Conservation (phyloP, 2,113 vertebrate genomes). For the Pomatostomus ruficeps region DNA sequence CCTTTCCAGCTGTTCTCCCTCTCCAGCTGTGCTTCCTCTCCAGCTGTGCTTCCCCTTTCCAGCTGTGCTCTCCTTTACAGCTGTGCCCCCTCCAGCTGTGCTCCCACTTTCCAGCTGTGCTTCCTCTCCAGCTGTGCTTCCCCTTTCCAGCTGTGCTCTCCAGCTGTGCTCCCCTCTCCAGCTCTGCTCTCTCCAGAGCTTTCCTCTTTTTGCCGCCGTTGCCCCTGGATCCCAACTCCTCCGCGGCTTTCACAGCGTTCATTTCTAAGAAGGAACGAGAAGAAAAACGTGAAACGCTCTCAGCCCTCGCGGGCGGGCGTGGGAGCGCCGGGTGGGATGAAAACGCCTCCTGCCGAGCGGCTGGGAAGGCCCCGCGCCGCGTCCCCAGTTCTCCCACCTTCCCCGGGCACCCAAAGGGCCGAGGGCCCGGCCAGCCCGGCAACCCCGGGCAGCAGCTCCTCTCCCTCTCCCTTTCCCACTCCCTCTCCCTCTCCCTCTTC, state of each 20-base stretch:
- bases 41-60: not conserved
- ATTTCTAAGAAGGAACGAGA: not conserved
- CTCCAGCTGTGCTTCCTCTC: too few relatives aligned
- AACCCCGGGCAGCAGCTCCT: fast-evolving
- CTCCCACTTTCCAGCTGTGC: not conserved
- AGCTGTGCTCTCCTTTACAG: not conserved
- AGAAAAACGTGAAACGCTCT: not conserved
- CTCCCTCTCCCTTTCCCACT: too few relatives aligned
- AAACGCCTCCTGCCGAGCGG: not conserved
- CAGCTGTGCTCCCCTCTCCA: not conserved
- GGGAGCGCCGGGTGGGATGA: not conserved
- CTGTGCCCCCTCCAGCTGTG: not conserved
- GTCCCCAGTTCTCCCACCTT: not conserved
- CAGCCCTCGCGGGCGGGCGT: not conserved
- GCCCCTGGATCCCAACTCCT: not conserved
- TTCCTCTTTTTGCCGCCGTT: not conserved
- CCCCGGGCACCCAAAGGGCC: not conserved
- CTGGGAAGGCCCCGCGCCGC: not conserved
- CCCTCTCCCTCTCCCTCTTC: too few relatives aligned
- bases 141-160: not conserved
- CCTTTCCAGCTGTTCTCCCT: not conserved
- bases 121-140: not conserved
- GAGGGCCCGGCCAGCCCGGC: fast-evolving
- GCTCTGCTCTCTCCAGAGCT: not conserved
- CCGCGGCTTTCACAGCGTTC: not conserved